Evolutionary conservation across 2,797 vertebrate species (phyloP).

Genomic region (Delichon dasypus): DNA sequence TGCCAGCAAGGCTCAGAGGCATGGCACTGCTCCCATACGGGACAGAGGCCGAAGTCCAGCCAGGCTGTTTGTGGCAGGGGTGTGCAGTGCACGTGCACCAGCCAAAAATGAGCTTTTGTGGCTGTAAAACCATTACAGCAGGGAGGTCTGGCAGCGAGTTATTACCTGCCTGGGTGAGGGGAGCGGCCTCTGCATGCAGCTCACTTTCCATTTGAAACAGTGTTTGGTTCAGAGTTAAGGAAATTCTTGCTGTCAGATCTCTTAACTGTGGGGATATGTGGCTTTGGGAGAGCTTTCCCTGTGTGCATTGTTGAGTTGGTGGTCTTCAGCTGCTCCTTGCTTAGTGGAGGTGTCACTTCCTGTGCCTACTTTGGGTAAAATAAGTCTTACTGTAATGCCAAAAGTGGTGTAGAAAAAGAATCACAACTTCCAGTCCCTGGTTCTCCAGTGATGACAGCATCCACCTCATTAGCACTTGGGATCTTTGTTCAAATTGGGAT

Average conservation of each 20-base stretch:
- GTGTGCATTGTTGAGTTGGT: not conserved
- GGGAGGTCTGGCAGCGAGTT: not conserved
- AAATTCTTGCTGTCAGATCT: not conserved
- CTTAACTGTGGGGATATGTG: not conserved
- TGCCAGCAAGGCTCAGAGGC: not conserved
- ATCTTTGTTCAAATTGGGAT: not conserved
- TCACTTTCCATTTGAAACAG: not conserved
- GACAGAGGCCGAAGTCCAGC: rapidly evolving
- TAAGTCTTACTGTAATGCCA: not conserved
- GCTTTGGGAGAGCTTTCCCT: not conserved
- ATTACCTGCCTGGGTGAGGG: not conserved
- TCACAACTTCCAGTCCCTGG: not conserved
- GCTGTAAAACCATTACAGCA: not conserved
- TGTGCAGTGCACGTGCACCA: rapidly evolving
- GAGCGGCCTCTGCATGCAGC: rapidly evolving
- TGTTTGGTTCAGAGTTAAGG: not conserved
- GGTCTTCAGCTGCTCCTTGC: not conserved
- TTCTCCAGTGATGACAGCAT: not conserved
- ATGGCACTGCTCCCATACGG: rapidly evolving
- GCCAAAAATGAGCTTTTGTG: not conserved
- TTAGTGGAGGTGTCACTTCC: not conserved
- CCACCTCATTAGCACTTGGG: rapidly evolving
- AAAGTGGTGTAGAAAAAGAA: not conserved
- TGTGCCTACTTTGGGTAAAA: not conserved
- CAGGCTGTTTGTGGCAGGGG: not conserved